phyloP scores from a whole-genome alignment of 2,888 invertebrate genomes.

The Agrochola macilenta region DNA sequence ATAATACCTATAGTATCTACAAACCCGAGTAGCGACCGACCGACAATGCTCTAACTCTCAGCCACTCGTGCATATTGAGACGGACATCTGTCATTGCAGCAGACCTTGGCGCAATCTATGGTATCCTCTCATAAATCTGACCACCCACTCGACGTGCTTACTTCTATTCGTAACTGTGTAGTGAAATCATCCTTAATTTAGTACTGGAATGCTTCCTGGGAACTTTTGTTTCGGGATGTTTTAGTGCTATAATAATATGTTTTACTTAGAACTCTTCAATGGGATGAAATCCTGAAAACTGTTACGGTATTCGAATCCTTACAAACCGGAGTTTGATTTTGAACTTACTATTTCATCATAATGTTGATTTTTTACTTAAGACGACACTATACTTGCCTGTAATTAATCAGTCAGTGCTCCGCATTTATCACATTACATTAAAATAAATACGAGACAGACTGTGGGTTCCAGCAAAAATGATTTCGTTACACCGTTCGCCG shows the following conservation, averaged over 20 bases:
- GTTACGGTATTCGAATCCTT: background rate
- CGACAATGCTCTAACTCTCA: slow-evolving; percentile 49
- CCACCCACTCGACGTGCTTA: slow-evolving; percentile 68
- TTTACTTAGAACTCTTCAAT: background rate
- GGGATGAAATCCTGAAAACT: background rate
- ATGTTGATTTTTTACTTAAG: too few relatives aligned
- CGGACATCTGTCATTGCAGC: slow-evolving; percentile 77
- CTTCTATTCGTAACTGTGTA: slow-evolving; percentile 21
- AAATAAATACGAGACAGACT: background rate
- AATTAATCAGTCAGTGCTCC: background rate
- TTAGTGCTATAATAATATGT: background rate
- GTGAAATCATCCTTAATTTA: slow-evolving; percentile 53
- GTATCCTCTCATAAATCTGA: slow-evolving; percentile 75
- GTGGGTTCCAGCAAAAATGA: slow-evolving; percentile 15
- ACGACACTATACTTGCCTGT: background rate
- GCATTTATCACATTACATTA: slow-evolving; percentile 7
- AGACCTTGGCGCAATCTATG: slow-evolving; percentile 81
- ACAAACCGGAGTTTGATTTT: background rate
- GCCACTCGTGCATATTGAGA: slow-evolving; percentile 77
- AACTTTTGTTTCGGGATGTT: background rate
- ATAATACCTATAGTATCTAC: background rate
- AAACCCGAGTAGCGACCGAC: slow-evolving; percentile 21
- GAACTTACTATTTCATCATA: background rate
- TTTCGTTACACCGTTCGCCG: slow-evolving; percentile 37
- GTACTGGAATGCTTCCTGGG: slow-evolving; percentile 12